Conservation (phyloP, 2,113 vertebrate species). For the Aplodontia rufa region DNA sequence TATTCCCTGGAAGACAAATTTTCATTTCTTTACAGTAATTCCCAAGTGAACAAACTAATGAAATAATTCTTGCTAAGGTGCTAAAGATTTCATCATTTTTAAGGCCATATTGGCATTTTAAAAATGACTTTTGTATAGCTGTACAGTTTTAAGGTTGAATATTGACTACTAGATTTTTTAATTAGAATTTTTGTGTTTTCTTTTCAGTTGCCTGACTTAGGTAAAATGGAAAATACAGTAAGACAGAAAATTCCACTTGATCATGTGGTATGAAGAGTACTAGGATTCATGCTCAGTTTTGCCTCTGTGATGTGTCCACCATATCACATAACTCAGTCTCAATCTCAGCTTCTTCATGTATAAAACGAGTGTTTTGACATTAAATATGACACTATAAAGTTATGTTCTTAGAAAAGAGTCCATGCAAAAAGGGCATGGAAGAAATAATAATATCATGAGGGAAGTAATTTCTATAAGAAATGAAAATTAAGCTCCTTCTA, state of each 20-base stretch:
- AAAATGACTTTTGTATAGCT: not conserved
- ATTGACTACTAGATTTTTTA: not conserved
- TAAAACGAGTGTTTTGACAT: not conserved
- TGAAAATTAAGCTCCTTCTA: slow-evolving; percentile 3
- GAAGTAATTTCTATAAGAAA: not conserved
- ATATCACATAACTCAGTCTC: not conserved
- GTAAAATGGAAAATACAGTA: not conserved
- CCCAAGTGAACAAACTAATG: not conserved
- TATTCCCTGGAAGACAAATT: not conserved
- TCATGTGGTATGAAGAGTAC: not conserved
- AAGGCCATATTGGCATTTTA: not conserved
- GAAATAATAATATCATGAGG: not conserved
- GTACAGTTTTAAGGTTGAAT: not conserved
- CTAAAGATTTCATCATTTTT: not conserved
- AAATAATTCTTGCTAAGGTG: not conserved
- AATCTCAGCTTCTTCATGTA: not conserved
- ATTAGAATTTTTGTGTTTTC: not conserved
- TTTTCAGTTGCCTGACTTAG: not conserved
- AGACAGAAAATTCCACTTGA: not conserved
- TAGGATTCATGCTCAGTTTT: not conserved
- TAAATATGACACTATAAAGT: not conserved
- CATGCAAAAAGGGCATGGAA: not conserved
- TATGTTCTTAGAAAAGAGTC: not conserved
- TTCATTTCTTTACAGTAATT: not conserved
- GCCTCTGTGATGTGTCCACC: not conserved